Evolutionary conservation across 2,113 vertebrate genomes (phyloP).

Genomic region (Lasiurus borealis): DNA sequence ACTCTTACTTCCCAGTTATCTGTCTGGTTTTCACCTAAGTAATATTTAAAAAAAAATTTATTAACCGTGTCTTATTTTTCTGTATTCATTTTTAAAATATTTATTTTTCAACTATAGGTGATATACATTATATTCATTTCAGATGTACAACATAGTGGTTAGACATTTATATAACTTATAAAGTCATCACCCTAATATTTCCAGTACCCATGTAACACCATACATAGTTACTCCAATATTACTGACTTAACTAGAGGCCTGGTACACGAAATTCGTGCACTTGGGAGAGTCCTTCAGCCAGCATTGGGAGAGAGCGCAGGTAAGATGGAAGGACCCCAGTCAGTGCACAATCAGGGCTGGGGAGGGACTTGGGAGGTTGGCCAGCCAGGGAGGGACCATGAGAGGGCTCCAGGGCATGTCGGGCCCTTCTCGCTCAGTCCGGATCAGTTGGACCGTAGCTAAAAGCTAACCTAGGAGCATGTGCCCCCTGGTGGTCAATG

Average conservation of each 20-base stretch:
- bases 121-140: not conserved
- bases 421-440: too few species aligned
- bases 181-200: not conserved
- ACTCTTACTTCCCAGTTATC: not conserved
- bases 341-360: too few species aligned
- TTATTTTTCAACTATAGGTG: not conserved
- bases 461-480: too few species aligned
- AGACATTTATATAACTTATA: not conserved
- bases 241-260: not conserved
- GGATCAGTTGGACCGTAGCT: too few species aligned
- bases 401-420: too few species aligned
- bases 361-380: too few species aligned
- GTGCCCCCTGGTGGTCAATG: too few species aligned
- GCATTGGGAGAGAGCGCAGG: too few species aligned
- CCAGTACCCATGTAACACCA: not conserved
- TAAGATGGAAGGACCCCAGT: too few species aligned
- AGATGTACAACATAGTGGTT: not conserved
- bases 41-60: not conserved
- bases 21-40: not conserved
- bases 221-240: not conserved
- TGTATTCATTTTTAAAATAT: not conserved
- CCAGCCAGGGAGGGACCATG: too few species aligned
- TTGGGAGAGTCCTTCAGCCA: too few species aligned
- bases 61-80: not conserved
- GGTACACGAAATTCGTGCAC: too few species aligned